Evolutionary conservation across 2,797 vertebrate genomes (phyloP).

Genomic region (Pitangus sulphuratus): DNA sequence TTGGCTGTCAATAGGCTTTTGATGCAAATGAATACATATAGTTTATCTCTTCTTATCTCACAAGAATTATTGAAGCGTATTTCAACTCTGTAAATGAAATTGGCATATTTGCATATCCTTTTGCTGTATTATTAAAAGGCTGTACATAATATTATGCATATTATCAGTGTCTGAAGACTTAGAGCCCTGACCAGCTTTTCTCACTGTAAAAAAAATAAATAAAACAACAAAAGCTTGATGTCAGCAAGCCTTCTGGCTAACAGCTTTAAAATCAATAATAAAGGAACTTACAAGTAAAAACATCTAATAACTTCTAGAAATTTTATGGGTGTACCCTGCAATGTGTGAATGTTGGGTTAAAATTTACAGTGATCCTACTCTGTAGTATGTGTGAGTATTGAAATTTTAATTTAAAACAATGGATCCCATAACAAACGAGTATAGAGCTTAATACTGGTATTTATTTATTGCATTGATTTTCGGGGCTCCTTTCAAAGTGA

Average conservation of each 20-base stretch:
- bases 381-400: not conserved
- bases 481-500: not conserved
- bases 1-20: not conserved
- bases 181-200: not conserved
- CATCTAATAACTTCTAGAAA: constrained; percentile 13
- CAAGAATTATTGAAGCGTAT: constrained; percentile 48
- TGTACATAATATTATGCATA: constrained; percentile 39
- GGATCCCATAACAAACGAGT: not conserved
- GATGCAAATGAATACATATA: constrained; percentile 32
- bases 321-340: not conserved
- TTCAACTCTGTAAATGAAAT: constrained; percentile 51
- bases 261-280: constrained; percentile 20
- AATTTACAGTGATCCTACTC: constrained; percentile 18
- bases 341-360: not conserved
- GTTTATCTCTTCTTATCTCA: constrained; percentile 51
- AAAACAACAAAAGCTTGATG: not conserved
- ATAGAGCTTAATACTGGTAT: not conserved
- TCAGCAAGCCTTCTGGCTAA: constrained; percentile 25
- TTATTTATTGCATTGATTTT: constrained; percentile 36
- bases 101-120: constrained; percentile 37
- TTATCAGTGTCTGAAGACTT: not conserved
- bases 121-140: constrained; percentile 49
- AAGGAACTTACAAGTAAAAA: constrained; percentile 35
- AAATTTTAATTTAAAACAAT: constrained; percentile 39
- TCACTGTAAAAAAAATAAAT: not conserved